Evolutionary conservation across 1,140 invertebrate species (phyloP).

Genomic region (Bradynema listronoti): DNA sequence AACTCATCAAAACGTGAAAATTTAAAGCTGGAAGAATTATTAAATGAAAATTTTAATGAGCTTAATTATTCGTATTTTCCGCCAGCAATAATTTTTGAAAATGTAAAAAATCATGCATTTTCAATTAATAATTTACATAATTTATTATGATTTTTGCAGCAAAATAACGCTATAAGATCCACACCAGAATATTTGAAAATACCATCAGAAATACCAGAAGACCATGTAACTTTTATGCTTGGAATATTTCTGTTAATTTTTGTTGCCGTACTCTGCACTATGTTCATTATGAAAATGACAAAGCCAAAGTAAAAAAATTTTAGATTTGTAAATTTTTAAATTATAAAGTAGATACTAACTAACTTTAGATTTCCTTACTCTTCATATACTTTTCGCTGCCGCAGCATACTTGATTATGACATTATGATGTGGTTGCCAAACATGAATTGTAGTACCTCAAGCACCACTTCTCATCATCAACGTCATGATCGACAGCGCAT

Average conservation of each 20-base stretch:
- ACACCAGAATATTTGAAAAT: constrained; percentile 18
- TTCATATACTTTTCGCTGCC: constrained; percentile 1
- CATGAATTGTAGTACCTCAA: background rate
- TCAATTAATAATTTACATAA: too few species aligned
- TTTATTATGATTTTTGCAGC: background rate
- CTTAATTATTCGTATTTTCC: too few species aligned
- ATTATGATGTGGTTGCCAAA: constrained; percentile 19
- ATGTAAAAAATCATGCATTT: too few species aligned
- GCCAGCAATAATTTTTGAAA: too few species aligned
- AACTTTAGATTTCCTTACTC: background rate
- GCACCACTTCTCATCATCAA: constrained; percentile 3
- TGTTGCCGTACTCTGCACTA: constrained; percentile 21
- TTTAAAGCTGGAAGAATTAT: too few species aligned
- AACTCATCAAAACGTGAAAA: too few species aligned
- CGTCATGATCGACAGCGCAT: too few species aligned
- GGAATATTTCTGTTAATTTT: constrained; percentile 24
- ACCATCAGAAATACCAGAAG: constrained; percentile 26
- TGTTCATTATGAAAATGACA: constrained; percentile 24
- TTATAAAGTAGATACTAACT: background rate
- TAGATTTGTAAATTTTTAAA: constrained; percentile 8
- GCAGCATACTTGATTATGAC: constrained; percentile 17
- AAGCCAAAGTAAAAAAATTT: constrained; percentile 18
- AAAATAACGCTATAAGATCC: too few species aligned
- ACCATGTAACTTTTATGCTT: constrained; percentile 29
- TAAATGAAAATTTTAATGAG: too few species aligned